Evolutionary conservation across 2,113 vertebrate species (phyloP).

Genomic region (Hyperopisus bebe): DNA sequence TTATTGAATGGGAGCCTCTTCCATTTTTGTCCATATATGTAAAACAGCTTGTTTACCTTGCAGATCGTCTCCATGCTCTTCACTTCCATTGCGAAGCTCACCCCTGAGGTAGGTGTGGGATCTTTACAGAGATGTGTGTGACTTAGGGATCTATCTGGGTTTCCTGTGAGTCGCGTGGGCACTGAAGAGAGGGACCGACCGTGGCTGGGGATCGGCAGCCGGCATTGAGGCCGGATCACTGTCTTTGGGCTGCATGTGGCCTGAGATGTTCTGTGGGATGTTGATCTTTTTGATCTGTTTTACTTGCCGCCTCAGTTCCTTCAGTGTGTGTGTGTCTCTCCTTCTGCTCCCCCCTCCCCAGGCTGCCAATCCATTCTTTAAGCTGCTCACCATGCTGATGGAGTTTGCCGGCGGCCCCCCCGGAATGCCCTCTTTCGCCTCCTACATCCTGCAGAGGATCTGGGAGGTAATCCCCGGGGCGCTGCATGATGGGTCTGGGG

Average conservation of each 20-base stretch:
- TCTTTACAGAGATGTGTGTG: neutral
- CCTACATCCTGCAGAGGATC: conserved; percentile 97
- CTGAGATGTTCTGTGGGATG: neutral
- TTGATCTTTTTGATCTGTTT: neutral
- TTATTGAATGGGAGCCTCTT: neutral
- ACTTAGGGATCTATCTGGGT: neutral
- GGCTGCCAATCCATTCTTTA: conserved; percentile 98
- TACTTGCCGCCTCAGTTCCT: neutral
- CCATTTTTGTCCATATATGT: conserved; percentile 63
- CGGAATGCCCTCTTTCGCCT: conserved; percentile 96
- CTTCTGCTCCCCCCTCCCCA: conserved; percentile 45
- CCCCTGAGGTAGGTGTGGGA: conserved; percentile 79
- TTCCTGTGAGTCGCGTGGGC: neutral
- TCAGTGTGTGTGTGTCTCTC: neutral
- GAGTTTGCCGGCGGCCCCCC: conserved; percentile 96
- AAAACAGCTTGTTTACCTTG: conserved; percentile 35
- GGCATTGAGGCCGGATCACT: neutral
- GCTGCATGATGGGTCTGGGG: neutral
- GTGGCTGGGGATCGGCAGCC: neutral
- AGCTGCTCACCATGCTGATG: conserved; percentile 97
- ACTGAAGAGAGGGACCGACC: neutral
- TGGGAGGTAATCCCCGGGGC: conserved; percentile 77
- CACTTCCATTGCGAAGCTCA: conserved; percentile 96
- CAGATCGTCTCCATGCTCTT: conserved; percentile 99
- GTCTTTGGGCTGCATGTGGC: neutral